Evolutionary conservation across 2,113 vertebrate species (phyloP).

Genomic region (Ciconia boyciana): DNA sequence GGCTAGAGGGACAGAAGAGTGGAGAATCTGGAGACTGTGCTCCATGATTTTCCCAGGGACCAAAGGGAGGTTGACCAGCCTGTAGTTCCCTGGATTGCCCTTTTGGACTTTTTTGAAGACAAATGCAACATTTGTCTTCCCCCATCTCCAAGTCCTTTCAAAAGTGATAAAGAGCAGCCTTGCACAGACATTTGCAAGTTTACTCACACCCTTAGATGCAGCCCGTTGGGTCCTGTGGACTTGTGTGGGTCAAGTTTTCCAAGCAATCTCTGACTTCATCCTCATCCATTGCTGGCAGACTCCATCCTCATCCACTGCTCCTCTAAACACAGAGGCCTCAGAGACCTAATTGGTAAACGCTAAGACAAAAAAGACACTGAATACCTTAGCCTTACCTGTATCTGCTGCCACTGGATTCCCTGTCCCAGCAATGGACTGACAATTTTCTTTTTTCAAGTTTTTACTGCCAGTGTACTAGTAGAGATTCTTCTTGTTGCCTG

Average conservation of each 20-base stretch:
- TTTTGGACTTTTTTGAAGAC: neutral
- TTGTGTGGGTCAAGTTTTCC: neutral
- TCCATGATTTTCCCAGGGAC: neutral
- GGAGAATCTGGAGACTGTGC: neutral
- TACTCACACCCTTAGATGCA: neutral
- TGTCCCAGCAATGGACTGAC: neutral
- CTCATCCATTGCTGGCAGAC: neutral
- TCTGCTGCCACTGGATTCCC: neutral
- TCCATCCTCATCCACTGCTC: neutral
- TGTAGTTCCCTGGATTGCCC: neutral
- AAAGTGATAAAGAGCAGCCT: neutral
- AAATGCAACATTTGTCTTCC: neutral
- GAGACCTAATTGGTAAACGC: neutral
- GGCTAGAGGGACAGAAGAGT: neutral
- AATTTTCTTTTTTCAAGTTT: neutral
- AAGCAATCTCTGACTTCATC: neutral
- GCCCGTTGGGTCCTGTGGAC: neutral
- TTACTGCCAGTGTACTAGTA: neutral
- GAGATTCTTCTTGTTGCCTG: neutral
- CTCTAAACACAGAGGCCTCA: neutral
- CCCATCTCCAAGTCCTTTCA: neutral
- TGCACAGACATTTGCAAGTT: neutral
- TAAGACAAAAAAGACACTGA: neutral
- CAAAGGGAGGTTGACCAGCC: neutral
- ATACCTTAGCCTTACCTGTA: neutral